A percentile compares a stretch with the other conserved stretches of the same genome.
Conservation (phyloP, 2,113 vertebrate species). For the Chunga burmeisteri region DNA sequence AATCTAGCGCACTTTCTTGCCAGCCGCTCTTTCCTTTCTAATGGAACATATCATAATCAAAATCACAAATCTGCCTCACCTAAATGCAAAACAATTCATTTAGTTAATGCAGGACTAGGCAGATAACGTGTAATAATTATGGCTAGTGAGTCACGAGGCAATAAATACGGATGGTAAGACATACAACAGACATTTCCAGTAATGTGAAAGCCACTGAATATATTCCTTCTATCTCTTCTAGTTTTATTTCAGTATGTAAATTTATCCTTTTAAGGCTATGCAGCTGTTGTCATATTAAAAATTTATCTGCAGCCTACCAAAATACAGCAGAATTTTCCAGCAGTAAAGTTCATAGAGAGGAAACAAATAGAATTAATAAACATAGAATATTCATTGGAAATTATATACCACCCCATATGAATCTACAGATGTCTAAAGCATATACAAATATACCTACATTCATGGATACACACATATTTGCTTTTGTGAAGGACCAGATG, state of each 20-base stretch:
- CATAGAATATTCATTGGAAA: slow-evolving; percentile 31
- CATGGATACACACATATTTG: background rate
- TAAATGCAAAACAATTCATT: slow-evolving; percentile 32
- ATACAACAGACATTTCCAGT: background rate
- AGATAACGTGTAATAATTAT: slow-evolving; percentile 33
- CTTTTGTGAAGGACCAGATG: background rate
- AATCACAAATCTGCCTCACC: slow-evolving; percentile 5
- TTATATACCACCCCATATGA: background rate
- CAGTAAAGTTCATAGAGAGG: background rate
- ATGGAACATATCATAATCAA: background rate
- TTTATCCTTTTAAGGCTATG: slow-evolving; percentile 34
- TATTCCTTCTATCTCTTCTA: background rate
- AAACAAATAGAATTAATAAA: slow-evolving; percentile 53
- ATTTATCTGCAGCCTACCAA: slow-evolving; percentile 32
- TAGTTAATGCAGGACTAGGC: background rate
- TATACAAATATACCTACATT: background rate
- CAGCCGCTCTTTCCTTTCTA: background rate
- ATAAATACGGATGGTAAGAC: background rate
- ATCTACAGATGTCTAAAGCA: background rate
- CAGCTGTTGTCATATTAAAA: slow-evolving; percentile 42
- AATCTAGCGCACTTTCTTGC: background rate
- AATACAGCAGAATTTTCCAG: background rate
- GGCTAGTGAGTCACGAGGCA: background rate
- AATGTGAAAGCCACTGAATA: slow-evolving; percentile 1
- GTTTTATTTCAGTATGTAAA: slow-evolving; percentile 23